Percentiles rank a stretch among this genome's conserved stretches.
Evolutionary conservation across 2,113 vertebrate species (phyloP).

Genomic region (Laterallus jamaicensis): DNA sequence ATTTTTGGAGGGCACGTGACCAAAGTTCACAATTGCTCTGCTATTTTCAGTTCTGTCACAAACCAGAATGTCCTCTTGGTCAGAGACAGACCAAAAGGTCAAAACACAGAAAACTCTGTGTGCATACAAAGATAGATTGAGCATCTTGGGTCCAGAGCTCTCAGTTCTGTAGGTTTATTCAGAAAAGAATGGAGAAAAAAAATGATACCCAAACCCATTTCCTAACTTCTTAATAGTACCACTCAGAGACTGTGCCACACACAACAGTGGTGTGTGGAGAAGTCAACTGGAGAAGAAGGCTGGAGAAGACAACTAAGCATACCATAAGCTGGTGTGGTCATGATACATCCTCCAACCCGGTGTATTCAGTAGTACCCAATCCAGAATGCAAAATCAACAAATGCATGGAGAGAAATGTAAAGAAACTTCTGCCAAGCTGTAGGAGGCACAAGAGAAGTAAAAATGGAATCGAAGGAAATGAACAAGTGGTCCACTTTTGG

Average conservation of each 20-base stretch:
- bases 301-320: not conserved
- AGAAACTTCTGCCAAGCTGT: not conserved
- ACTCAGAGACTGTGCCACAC: not conserved
- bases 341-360: not conserved
- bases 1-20: not conserved
- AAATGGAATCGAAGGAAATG: not conserved
- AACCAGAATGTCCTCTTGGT: not conserved
- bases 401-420: not conserved
- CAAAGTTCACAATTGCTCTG: not conserved
- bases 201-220: not conserved
- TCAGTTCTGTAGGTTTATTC: not conserved
- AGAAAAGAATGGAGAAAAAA: not conserved
- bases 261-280: not conserved
- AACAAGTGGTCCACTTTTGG: not conserved
- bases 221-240: not conserved
- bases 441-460: not conserved
- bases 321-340: not conserved
- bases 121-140: not conserved
- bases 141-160: not conserved
- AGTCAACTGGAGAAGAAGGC: not conserved
- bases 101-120: not conserved
- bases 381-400: not conserved
- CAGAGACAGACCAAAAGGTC: not conserved
- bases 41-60: not conserved
- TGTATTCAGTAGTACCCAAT: not conserved